These are phyloP conservation scores for Clupea harengus DNA, from an alignment of 2,113 vertebrate genomes.

Conservation along the genomic window DNA sequence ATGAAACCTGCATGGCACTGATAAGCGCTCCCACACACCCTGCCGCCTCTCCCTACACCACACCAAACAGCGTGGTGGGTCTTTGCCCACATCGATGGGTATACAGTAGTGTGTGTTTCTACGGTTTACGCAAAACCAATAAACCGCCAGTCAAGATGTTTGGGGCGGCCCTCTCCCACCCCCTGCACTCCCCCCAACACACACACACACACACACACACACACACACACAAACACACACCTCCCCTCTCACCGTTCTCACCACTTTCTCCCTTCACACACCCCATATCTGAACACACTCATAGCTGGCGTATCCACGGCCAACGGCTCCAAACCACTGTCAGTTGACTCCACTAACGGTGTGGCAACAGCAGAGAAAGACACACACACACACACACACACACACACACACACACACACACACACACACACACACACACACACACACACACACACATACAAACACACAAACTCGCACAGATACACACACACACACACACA, in stretches of 20 bases:
- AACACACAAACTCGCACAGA: too few relatives aligned
- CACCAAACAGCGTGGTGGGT: not conserved
- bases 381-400: not conserved
- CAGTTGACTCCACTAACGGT: constrained; percentile 52
- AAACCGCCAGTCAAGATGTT: constrained; percentile 53
- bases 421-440: not conserved
- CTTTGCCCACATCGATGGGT: constrained; percentile 47
- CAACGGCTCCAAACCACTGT: constrained; percentile 55
- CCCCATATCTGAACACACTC: not conserved
- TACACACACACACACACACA: too few relatives aligned
- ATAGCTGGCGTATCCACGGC: constrained; percentile 43
- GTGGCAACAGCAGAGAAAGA: constrained; percentile 3
- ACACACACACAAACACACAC: not conserved
- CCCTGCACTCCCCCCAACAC: not conserved
- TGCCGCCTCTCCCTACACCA: not conserved
- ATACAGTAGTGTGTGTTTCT: not conserved
- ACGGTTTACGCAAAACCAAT: constrained; percentile 20
- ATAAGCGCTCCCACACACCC: constrained; percentile 39
- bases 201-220: not conserved
- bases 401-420: not conserved
- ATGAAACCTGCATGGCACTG: constrained; percentile 27
- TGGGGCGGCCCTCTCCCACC: constrained; percentile 36
- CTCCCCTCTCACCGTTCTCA: not conserved
- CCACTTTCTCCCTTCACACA: not conserved
- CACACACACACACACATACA: too few relatives aligned